Conservation (phyloP, 2,113 vertebrate genomes). For the Brienomyrus longianalis region DNA sequence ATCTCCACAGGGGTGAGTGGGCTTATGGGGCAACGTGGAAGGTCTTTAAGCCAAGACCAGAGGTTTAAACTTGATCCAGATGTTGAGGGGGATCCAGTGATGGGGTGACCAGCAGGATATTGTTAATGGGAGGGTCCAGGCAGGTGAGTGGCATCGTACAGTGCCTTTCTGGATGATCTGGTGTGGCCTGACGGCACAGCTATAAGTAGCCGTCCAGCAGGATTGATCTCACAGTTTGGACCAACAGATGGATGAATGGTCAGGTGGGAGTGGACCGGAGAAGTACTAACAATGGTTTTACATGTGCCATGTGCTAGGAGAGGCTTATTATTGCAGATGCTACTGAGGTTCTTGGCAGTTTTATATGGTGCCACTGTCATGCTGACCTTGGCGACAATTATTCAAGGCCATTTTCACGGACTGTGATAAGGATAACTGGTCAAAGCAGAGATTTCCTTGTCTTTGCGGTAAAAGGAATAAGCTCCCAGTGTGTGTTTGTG, state of each 20-base stretch:
- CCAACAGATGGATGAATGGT: neutral
- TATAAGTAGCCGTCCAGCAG: neutral
- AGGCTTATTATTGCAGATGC: neutral
- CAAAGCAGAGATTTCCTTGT: neutral
- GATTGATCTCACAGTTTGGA: neutral
- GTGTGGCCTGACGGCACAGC: neutral
- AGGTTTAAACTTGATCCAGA: neutral
- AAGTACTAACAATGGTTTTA: neutral
- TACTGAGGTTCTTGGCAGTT: neutral
- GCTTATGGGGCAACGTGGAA: neutral
- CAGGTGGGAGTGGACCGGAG: neutral
- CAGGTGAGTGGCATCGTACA: neutral
- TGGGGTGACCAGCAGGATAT: neutral
- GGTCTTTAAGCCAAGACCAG: neutral
- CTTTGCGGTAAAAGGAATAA: neutral
- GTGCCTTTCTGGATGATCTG: neutral
- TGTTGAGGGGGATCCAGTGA: neutral
- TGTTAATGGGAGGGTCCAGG: neutral
- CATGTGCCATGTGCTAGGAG: neutral
- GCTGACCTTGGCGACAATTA: neutral
- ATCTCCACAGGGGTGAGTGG: neutral
- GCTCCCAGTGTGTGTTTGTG: neutral
- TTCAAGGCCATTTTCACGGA: neutral
- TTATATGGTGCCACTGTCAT: neutral
- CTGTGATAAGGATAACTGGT: neutral